Evolutionary conservation across 2,797 vertebrate genomes (phyloP).

Genomic region (Monodelphis domestica): DNA sequence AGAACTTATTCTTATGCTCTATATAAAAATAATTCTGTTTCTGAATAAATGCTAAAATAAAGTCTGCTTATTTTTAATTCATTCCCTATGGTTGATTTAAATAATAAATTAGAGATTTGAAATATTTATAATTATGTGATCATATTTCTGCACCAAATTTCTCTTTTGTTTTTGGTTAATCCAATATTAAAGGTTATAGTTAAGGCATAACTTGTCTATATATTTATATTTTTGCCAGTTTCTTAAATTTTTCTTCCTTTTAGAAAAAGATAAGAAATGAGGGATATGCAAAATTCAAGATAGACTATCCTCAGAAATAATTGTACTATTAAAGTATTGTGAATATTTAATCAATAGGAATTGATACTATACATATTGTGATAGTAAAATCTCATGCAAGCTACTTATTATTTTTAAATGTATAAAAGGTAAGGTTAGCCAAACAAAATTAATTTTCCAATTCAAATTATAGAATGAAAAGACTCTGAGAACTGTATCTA

Average conservation of each 20-base stretch:
- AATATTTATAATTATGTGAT: neutral
- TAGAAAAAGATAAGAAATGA: conserved; percentile 46
- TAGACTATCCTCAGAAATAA: conserved; percentile 46
- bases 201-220: neutral
- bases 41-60: neutral
- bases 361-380: conserved; percentile 34
- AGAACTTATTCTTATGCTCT: neutral
- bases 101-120: neutral
- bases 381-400: conserved; percentile 55
- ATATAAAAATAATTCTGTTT: neutral
- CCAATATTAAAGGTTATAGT: neutral
- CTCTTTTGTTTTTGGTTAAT: neutral
- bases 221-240: neutral
- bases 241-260: conserved; percentile 29
- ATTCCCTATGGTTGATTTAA: neutral
- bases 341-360: conserved; percentile 68
- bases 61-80: neutral
- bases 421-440: conserved; percentile 24
- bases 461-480: conserved; percentile 51
- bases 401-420: conserved; percentile 45
- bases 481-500: conserved; percentile 21
- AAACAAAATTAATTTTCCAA: conserved; percentile 47
- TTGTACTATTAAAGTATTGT: conserved; percentile 54
- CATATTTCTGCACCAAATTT: neutral
- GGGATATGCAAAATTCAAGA: conserved; percentile 1